Conservation (phyloP, 2,888 invertebrate species). For the Phalera bucephala region DNA sequence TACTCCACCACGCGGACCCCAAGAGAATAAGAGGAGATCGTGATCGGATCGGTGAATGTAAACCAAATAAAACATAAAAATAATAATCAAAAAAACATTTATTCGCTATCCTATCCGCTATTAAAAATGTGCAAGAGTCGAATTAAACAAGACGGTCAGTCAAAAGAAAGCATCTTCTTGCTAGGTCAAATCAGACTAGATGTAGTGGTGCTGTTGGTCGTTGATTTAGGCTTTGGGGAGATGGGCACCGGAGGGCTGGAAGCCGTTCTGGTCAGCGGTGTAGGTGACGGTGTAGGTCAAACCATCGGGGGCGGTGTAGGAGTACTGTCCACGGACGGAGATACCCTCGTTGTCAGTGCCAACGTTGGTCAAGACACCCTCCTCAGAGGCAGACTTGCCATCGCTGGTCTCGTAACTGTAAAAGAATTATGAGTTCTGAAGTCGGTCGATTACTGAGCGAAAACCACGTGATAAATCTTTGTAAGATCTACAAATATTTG, state of each 20-base stretch:
- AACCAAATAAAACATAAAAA: constrained; percentile 11
- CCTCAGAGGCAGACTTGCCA: constrained; percentile 49
- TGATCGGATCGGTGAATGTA: too few relatives aligned
- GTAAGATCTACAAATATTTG: too few relatives aligned
- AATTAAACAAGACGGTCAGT: constrained; percentile 23
- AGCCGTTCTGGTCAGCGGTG: constrained; percentile 79
- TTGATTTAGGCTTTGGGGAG: constrained; percentile 38
- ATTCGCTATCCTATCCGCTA: constrained; percentile 37
- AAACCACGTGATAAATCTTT: too few relatives aligned
- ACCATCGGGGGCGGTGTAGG: constrained; percentile 73
- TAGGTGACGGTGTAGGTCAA: constrained; percentile 69
- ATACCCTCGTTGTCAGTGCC: constrained; percentile 71
- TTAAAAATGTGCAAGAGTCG: constrained; percentile 22
- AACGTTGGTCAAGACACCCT: constrained; percentile 61
- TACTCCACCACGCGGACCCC: too few relatives aligned
- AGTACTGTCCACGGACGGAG: constrained; percentile 72
- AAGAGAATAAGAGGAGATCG: too few relatives aligned
- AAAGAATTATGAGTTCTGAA: too few relatives aligned
- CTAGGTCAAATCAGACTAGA: constrained; percentile 27
- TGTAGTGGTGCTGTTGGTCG: constrained; percentile 6
- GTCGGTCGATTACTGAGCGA: too few relatives aligned
- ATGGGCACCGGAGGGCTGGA: constrained; percentile 65
- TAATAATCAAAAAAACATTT: constrained; percentile 24
- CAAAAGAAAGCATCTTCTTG: constrained; percentile 19
- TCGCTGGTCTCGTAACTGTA: constrained; percentile 61